phyloP scores from a whole-genome alignment of 2,797 vertebrate species.

The Myotis planiceps region DNA sequence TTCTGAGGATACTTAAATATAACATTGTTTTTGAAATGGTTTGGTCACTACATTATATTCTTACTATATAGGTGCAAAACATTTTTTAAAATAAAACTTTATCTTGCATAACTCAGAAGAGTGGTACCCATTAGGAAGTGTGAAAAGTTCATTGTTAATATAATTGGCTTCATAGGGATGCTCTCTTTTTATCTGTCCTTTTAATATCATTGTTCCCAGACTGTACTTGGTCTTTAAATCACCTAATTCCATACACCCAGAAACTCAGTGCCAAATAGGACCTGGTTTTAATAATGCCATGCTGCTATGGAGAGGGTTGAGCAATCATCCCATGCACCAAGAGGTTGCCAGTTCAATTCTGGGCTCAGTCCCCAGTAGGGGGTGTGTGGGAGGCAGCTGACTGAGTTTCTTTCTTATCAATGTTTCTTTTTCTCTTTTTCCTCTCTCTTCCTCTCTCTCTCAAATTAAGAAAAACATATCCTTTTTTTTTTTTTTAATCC shows the following conservation, averaged over 20 bases:
- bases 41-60: not conserved
- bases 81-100: not conserved
- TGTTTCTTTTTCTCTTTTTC: not conserved
- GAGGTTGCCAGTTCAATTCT: not conserved
- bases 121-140: not conserved
- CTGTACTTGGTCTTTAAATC: not conserved
- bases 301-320: not conserved
- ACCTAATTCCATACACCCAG: not conserved
- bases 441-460: not conserved
- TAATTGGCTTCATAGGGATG: not conserved
- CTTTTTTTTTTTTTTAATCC: no score
- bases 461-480: not conserved
- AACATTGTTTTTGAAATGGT: not conserved
- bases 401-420: not conserved
- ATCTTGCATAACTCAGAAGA: not conserved
- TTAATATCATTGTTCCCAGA: not conserved
- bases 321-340: not conserved
- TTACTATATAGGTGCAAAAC: not conserved
- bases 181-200: not conserved
- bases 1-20: not conserved
- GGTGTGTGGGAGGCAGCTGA: not conserved
- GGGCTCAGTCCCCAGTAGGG: not conserved
- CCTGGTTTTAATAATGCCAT: not conserved
- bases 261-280: not conserved
- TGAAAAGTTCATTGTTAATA: not conserved